Base-by-base conservation (phyloP, 1,140 invertebrate genomes). In the Aphaenogaster ashmeadi region DNA sequence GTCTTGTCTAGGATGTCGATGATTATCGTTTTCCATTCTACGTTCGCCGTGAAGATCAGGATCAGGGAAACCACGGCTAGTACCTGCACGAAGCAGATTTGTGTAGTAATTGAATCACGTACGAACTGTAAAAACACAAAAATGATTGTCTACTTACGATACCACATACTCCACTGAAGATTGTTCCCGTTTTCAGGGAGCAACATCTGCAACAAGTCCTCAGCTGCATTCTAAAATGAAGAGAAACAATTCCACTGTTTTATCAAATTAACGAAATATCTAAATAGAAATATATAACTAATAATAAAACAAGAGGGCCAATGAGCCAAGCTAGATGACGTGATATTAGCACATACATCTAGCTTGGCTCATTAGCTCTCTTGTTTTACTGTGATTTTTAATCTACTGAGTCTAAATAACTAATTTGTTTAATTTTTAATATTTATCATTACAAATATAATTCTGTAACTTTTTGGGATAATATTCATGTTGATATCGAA, bases 21-120 rank as follows among this genome's bases (percentile, higher is more conserved):
- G 56, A 97, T 96, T 90, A 97, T 97, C 18, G 97, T 98, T 90
- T 96, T 97, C 94, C 97, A 97, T 91, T 97, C 96, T 36, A 97
- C 95, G 58, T 96, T 95, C 15, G 96, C 93, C 3, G 95, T 95
- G 47, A 96, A 95, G 74, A 97, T 94, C 44, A 96, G 87, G 44
- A 97, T 93, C 83, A 97, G 93, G 52, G 95, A 95, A 92, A 96
- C 94, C 81, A 97, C 96, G 91, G 96, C 96, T 89, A 96, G 94
- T 88, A 96, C 93, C 97, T 96, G 95, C 87, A 92, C 96, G 78
- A 56, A 89, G 78, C 1, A 41, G 33, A 67, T 50, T 56, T 75
- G 38, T 4, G 1, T 7, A 60, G 8, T 71, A 56, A 72, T 44
- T 27, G 36, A 79, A 69, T 80, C 9, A 62, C 64, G n/a, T 54